phyloP scores from a whole-genome alignment of 2,797 vertebrate species.

The Chaetodon trifasciatus region DNA sequence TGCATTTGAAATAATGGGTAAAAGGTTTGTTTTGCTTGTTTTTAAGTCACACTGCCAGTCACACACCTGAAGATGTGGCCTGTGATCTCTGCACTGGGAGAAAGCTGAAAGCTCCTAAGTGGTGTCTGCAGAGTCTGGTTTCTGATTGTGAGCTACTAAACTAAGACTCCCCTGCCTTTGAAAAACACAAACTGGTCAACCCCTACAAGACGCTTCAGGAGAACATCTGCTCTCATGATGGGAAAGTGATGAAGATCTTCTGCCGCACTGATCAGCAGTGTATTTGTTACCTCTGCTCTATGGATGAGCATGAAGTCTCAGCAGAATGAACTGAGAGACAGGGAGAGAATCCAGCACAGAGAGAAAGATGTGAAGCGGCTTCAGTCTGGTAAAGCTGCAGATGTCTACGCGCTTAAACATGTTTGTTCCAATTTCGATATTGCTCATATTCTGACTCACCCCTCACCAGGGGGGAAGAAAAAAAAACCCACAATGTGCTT shows the following conservation, averaged over 20 bases:
- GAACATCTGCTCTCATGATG: background rate
- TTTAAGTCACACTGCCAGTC: too few relatives aligned
- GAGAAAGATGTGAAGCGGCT: background rate
- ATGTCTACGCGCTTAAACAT: background rate
- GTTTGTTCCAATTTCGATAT: background rate
- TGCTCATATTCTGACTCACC: background rate
- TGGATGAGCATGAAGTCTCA: conserved; percentile 29
- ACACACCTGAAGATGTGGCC: background rate
- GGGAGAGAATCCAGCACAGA: background rate
- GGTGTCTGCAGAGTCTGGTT: conserved; percentile 32
- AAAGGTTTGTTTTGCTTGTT: too few relatives aligned
- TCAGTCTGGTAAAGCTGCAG: background rate
- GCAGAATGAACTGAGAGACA: background rate
- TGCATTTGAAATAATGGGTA: too few relatives aligned
- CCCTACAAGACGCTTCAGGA: background rate
- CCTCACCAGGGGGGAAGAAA: background rate
- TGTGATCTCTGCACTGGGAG: conserved; percentile 3
- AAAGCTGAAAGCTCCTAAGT: conserved; percentile 6
- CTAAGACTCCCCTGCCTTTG: background rate
- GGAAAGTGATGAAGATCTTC: conserved; percentile 26
- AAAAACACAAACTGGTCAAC: conserved; percentile 18
- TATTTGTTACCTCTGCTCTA: conserved; percentile 1
- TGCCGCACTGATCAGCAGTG: background rate
- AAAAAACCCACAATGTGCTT: too few relatives aligned
- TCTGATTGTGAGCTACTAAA: conserved; percentile 33